Base-by-base conservation (phyloP, 2,113 vertebrate species). In the Micronisus gabar region DNA sequence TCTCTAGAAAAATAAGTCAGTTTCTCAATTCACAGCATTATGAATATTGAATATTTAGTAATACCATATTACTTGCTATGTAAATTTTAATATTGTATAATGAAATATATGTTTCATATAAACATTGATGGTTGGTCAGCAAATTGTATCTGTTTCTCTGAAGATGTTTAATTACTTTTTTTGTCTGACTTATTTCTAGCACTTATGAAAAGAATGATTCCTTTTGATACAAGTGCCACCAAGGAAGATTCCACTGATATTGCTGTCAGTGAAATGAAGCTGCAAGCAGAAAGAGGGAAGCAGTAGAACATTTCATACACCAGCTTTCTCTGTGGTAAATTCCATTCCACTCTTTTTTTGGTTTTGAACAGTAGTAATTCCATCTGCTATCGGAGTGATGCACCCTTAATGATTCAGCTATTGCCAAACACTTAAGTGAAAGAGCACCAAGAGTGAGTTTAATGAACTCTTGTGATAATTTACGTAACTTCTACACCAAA, bases 251-350 rank as follows among this genome's bases (percentile, higher is more conserved):
- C 94, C 38, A 6, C 75, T 70, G 43, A 55, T 34, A 48, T 21
- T 74, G 41, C 85, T 63, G 23, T 73, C 79, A 93, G 66, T 95
- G 95, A 95, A 82, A 93, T 26, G 75, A 94, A 97, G 74, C 73
- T 74, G 55, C 91, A 90, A 72, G 61, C 86, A 93, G 96, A 95
- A 95, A 93, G 83, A 83, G 50, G 94, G 70, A 97, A 95, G 48
- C 81, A 79, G 36, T 95, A 97, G 87, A 91, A 56, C 59, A 47
- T 62, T 76, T 79, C 84, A 59, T 47, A 63, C 19, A 32, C n/a
- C 91, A 62, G 20, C 62, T 93, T 96, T 82, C 73, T 50, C 52
- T 91, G 66, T 90, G 72, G 88, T 91, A 95, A 96, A 90, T 89
- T 87, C 55, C 50, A 65, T 74, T 94, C 34, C 58, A 76, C 36